A percentile compares a stretch with the other conserved stretches of the same genome.
Conservation (phyloP, 2,113 vertebrate genomes). For the Pedionomus torquatus region DNA sequence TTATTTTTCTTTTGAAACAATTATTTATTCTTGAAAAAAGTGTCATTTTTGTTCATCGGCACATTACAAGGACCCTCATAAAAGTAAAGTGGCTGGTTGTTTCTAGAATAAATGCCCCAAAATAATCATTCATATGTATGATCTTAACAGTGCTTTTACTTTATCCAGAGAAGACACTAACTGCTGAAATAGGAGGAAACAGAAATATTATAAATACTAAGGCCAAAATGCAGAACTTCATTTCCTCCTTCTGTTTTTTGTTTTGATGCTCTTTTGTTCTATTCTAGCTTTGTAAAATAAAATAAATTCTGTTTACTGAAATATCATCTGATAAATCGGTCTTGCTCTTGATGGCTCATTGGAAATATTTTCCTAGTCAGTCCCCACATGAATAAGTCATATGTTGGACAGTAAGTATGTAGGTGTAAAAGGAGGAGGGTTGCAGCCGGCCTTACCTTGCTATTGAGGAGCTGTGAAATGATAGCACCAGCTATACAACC, state of each 20-base stretch:
- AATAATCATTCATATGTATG: background rate
- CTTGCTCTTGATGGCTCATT: background rate
- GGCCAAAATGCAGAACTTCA: background rate
- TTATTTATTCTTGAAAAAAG: background rate
- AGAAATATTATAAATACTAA: no score
- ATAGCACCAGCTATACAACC: background rate
- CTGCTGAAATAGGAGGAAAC: no score
- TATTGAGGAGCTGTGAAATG: background rate
- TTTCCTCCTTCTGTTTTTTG: background rate
- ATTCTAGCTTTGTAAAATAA: background rate
- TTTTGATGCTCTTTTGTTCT: constrained; percentile 1
- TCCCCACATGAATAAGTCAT: background rate
- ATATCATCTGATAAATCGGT: background rate
- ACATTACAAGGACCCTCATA: background rate
- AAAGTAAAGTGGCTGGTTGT: background rate
- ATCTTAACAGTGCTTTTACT: background rate
- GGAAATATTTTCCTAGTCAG: background rate
- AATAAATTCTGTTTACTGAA: background rate
- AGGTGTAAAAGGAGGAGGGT: background rate
- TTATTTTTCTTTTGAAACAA: background rate
- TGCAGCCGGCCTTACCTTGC: background rate
- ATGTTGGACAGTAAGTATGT: background rate
- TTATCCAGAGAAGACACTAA: background rate
- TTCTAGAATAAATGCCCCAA: background rate
- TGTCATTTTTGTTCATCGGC: background rate